phyloP scores from a whole-genome alignment of 92 coral and sea anemone genomes.

The Diadumene lineata region DNA sequence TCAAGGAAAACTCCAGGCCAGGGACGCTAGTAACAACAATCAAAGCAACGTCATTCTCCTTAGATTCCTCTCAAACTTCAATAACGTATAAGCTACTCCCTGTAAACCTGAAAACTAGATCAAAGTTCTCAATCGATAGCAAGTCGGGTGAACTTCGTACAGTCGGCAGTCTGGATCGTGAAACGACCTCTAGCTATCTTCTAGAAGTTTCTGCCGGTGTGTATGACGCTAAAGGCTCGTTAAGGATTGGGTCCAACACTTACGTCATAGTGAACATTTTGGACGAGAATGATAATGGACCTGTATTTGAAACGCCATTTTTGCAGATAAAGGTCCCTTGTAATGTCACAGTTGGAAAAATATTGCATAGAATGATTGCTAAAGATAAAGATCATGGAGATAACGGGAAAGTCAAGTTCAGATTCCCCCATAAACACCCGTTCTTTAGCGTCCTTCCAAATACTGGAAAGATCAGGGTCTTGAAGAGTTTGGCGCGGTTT shows the following conservation, averaged over 20 bases:
- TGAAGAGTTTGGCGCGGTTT: conserved; percentile 59
- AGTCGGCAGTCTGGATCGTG: conserved; percentile 67
- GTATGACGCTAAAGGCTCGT: conserved; percentile 43
- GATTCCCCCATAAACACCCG: conserved; percentile 64
- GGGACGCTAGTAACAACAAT: conserved; percentile 70
- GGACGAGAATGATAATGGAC: conserved; percentile 69
- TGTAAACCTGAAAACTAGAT: conserved; percentile 72
- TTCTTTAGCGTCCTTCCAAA: conserved; percentile 76
- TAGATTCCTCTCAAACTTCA: conserved; percentile 23
- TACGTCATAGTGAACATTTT: conserved; percentile 73
- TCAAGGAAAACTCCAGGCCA: conserved; percentile 66
- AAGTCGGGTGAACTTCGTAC: conserved; percentile 67
- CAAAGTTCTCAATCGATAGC: conserved; percentile 67
- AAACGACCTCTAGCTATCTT: conserved; percentile 55
- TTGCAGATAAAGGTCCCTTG: conserved; percentile 80
- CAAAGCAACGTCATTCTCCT: conserved; percentile 60
- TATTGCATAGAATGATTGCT: conserved; percentile 72
- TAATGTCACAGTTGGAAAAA: conserved; percentile 70
- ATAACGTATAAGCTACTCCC: conserved; percentile 70
- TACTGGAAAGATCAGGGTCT: conserved; percentile 78
- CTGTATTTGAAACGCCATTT: conserved; percentile 63
- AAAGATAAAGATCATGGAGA: conserved; percentile 53
- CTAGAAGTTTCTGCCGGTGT: conserved; percentile 85
- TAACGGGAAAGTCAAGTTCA: conserved; percentile 66
- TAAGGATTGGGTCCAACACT: conserved; percentile 56